phyloP scores from a whole-genome alignment of 1,140 invertebrate species.

The Leptonema lineaticorne region DNA sequence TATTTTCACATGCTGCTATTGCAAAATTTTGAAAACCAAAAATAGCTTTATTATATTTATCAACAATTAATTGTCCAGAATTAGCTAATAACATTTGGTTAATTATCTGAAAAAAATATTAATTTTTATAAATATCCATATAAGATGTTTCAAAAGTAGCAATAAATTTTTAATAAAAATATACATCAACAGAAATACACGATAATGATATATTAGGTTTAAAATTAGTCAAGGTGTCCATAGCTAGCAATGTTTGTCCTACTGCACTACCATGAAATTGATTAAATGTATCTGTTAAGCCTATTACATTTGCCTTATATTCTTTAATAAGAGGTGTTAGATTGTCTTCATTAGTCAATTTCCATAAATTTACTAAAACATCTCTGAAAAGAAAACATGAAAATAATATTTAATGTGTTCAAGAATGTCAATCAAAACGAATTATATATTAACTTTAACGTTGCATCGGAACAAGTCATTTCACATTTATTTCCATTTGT shows the following conservation, averaged over 20 bases:
- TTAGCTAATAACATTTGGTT: background rate
- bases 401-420: too few relatives aligned
- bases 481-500: too few relatives aligned
- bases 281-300: background rate
- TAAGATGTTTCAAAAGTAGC: background rate
- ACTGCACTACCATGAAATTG: background rate
- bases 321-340: background rate
- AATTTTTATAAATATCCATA: background rate
- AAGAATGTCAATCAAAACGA: too few relatives aligned
- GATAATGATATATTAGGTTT: background rate
- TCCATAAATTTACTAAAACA: background rate
- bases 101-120: background rate
- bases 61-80: background rate
- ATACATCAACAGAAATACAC: background rate
- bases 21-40: background rate
- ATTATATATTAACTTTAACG: too few relatives aligned
- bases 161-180: background rate
- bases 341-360: background rate
- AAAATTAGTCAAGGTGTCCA: background rate
- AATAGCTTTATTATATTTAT: background rate
- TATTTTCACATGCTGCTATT: background rate
- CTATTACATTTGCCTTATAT: background rate
- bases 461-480: too few relatives aligned
- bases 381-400: slow-evolving; percentile 5
- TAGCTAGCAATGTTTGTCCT: background rate